These are phyloP conservation scores for Conus betulinus DNA, from an alignment of 1,140 invertebrate species.

Conservation along the genomic window DNA sequence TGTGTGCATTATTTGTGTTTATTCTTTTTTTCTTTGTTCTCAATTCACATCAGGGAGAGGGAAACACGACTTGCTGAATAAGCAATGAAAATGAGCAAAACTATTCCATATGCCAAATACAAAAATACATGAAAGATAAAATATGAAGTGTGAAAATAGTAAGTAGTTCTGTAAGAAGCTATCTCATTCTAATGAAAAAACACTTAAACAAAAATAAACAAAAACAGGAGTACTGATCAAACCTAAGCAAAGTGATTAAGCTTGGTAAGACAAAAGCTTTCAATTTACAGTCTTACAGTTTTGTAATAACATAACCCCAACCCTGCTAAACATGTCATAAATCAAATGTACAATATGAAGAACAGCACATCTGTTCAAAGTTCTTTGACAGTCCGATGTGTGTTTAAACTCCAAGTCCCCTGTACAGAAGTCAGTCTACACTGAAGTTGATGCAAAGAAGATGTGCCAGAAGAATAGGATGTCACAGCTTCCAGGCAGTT, in stretches of 20 bases:
- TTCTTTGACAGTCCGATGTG: not conserved
- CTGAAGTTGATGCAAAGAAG: not conserved
- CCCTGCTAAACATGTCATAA: not conserved
- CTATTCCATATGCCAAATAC: not conserved
- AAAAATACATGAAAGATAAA: too few species aligned
- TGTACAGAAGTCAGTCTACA: not conserved
- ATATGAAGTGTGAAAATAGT: too few species aligned
- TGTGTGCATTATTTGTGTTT: too few species aligned
- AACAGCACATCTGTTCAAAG: not conserved
- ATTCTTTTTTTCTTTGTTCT: too few species aligned
- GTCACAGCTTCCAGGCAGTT: constrained; percentile 83
- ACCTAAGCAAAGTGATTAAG: too few species aligned
- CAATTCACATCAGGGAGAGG: not conserved
- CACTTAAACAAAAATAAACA: too few species aligned
- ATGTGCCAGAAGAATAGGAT: not conserved
- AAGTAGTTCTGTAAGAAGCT: too few species aligned
- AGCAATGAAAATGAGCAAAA: not conserved
- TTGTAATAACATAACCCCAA: not conserved
- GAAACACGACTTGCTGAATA: not conserved
- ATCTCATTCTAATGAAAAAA: too few species aligned
- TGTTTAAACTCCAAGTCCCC: not conserved
- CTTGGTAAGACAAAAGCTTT: too few species aligned
- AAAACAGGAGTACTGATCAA: too few species aligned
- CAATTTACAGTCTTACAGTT: too few species aligned
- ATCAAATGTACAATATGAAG: not conserved